Conservation (phyloP, 2,888 invertebrate genomes). For the Pollenia labialis region DNA sequence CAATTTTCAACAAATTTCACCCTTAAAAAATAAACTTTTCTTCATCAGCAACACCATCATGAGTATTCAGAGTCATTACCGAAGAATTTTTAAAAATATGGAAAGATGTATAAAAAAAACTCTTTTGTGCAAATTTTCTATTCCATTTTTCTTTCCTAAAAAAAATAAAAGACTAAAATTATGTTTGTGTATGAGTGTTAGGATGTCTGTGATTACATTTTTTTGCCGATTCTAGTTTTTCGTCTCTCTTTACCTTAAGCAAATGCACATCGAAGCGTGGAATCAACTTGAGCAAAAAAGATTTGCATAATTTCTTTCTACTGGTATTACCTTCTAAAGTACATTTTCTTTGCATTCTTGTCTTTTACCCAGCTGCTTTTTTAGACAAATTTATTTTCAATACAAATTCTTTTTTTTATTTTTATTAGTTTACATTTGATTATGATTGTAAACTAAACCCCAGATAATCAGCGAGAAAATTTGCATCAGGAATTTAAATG, state of each 20-base stretch:
- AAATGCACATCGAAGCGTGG: conserved; percentile 56
- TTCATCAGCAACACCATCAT: not conserved
- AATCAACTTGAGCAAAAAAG: conserved; percentile 49
- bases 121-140: conserved; percentile 38
- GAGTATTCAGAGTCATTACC: conserved; percentile 8
- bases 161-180: conserved; percentile 13
- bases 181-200: conserved; percentile 9
- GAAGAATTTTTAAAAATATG: conserved; percentile 20
- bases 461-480: conserved; percentile 5
- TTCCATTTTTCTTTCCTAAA: not conserved
- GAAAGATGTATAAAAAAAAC: conserved; percentile 15
- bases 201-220: conserved; percentile 58
- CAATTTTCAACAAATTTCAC: conserved; percentile 21
- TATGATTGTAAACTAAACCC: conserved; percentile 24
- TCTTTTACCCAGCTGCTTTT: not conserved
- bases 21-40: conserved; percentile 55
- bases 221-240: not conserved
- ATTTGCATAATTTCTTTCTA: conserved; percentile 65
- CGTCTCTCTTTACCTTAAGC: conserved; percentile 14
- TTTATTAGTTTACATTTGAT: conserved; percentile 17
- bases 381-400: not conserved
- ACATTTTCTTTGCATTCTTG: conserved; percentile 17
- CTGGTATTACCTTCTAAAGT: conserved; percentile 58
- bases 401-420: conserved; percentile 25
- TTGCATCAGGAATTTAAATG: not conserved